Conservation (phyloP, 64 coral and sea anemone species). For the Anthopleura sola region DNA sequence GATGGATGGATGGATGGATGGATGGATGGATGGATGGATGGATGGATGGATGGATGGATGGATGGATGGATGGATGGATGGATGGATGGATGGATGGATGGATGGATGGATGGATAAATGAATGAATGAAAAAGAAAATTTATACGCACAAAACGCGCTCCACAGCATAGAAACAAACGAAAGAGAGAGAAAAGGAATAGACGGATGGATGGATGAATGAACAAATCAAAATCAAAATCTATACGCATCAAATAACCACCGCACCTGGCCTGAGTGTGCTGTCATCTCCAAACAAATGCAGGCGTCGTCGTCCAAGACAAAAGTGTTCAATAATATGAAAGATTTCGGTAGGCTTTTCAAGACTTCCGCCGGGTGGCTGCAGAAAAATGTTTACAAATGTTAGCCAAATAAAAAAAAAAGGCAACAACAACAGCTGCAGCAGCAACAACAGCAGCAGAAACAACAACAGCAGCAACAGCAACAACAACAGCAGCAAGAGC, state of each 20-base stretch:
- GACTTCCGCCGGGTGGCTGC: constrained; percentile 82
- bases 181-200: background rate
- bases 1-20: too few species aligned
- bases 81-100: too few species aligned
- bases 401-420: background rate
- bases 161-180: background rate
- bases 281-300: constrained; percentile 88
- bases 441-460: too few species aligned
- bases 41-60: too few species aligned
- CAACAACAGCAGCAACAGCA: too few species aligned
- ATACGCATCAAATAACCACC: background rate
- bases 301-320: constrained; percentile 85
- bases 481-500: too few species aligned
- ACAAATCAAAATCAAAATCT: background rate
- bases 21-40: too few species aligned
- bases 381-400: background rate
- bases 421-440: background rate
- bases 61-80: too few species aligned
- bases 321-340: constrained; percentile 98
- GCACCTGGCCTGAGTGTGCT: constrained; percentile 88
- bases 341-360: constrained; percentile 95
- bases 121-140: too few species aligned
- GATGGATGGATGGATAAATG: background rate
- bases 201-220: too few species aligned
- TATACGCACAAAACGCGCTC: too few species aligned